Conservation (phyloP, 2,113 vertebrate genomes). For the Hystrix brachyura region DNA sequence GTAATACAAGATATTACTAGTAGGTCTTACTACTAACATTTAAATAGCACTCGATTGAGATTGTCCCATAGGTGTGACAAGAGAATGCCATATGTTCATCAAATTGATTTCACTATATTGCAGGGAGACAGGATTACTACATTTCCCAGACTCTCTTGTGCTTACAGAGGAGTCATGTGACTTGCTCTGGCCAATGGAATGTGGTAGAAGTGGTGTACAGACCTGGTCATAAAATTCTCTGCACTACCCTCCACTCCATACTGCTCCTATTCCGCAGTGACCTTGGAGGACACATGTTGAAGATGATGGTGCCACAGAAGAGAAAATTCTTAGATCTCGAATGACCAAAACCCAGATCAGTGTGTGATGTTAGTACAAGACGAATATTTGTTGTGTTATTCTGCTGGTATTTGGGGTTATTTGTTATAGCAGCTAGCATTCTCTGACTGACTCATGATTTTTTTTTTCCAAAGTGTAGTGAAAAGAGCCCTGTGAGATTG, state of each 20-base stretch:
- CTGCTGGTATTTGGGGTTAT: not conserved
- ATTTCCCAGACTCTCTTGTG: conserved; percentile 21
- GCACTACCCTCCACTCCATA: not conserved
- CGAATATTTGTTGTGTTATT: not conserved
- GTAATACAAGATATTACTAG: not conserved
- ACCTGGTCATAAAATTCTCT: not conserved
- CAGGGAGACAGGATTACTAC: not conserved
- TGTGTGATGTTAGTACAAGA: not conserved
- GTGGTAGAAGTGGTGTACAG: not conserved
- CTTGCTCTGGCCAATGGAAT: not conserved
- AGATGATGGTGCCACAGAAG: not conserved
- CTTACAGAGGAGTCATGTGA: not conserved
- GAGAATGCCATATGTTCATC: not conserved
- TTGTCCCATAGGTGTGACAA: not conserved
- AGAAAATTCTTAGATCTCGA: not conserved
- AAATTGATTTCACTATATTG: not conserved
- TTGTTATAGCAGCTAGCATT: not conserved
- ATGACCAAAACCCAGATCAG: not conserved
- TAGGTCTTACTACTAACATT: not conserved
- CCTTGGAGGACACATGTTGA: not conserved
- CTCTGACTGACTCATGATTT: not conserved
- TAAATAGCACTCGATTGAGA: not conserved
- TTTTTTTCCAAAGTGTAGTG: not conserved
- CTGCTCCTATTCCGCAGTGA: not conserved
- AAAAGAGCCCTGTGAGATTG: not conserved